Percentiles rank a stretch among this genome's conserved stretches.
These are phyloP conservation scores for Enteromius unitaeniatus DNA, from an alignment of 2,797 vertebrate genomes.

Conservation along the genomic window DNA sequence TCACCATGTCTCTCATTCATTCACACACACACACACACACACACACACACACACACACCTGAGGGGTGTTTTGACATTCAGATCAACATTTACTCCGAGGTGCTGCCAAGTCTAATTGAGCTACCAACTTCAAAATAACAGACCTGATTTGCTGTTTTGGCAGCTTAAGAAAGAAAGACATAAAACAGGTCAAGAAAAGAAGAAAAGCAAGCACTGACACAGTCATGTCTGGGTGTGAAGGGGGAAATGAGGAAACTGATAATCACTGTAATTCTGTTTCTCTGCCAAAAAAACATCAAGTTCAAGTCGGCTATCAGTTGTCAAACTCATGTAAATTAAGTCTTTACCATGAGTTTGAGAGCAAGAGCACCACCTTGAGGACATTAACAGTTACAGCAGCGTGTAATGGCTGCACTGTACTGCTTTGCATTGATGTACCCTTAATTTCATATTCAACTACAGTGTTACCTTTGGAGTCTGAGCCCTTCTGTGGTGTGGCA, in stretches of 20 bases:
- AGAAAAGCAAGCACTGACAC: background rate
- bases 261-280: background rate
- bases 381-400: background rate
- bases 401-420: background rate
- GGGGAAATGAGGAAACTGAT: background rate
- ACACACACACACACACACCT: slow-evolving; percentile 66
- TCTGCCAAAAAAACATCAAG: slow-evolving; percentile 24
- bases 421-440: background rate
- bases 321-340: background rate
- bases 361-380: slow-evolving; percentile 35
- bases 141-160: slow-evolving; percentile 23
- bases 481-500: slow-evolving; percentile 92
- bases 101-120: slow-evolving; percentile 29
- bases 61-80: slow-evolving; percentile 37
- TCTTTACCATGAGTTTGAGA: background rate
- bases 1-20: background rate
- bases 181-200: slow-evolving; percentile 9
- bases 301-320: background rate
- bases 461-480: slow-evolving; percentile 78
- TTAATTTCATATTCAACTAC: background rate
- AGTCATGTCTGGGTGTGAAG: background rate
- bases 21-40: slow-evolving; percentile 67
- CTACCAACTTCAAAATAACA: slow-evolving; percentile 5
- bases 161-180: slow-evolving; percentile 8
- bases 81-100: slow-evolving; percentile 13